Evolutionary conservation across 2,888 invertebrate species (phyloP).

Genomic region (Brassicogethes aeneus): DNA sequence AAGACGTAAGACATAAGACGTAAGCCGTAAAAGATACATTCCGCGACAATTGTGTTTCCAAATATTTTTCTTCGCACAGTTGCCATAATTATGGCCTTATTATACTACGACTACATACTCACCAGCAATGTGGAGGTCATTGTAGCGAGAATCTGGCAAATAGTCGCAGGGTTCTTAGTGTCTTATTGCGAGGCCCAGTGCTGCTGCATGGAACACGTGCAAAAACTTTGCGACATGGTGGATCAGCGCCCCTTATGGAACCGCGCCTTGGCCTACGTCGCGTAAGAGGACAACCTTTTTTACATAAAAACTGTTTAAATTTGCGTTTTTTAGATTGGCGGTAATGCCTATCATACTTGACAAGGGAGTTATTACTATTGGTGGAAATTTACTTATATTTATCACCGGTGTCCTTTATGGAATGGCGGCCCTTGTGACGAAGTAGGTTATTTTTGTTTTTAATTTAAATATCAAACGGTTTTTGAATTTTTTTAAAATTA

Average conservation of each 20-base stretch:
- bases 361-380: constrained; percentile 62
- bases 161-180: constrained; percentile 81
- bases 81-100: constrained; percentile 72
- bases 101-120: constrained; percentile 62
- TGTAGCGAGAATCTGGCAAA: constrained; percentile 75
- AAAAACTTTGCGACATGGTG: constrained; percentile 72
- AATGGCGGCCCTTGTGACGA: constrained; percentile 90
- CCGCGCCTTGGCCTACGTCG: constrained; percentile 74
- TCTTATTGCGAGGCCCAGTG: constrained; percentile 92
- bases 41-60: too few species aligned
- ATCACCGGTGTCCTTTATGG: constrained; percentile 84
- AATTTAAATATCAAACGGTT: too few species aligned
- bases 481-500: too few species aligned
- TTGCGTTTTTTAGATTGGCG: constrained; percentile 53
- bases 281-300: too few species aligned
- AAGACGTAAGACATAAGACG: too few species aligned
- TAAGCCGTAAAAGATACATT: too few species aligned
- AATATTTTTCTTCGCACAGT: too few species aligned
- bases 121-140: constrained; percentile 55
- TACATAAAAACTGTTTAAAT: too few species aligned
- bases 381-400: constrained; percentile 85
- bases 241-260: constrained; percentile 84
- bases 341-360: constrained; percentile 74
- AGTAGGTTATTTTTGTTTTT: too few species aligned
- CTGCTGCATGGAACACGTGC: constrained; percentile 93